phyloP scores from a whole-genome alignment of 2,797 vertebrate species.

The Mormyrops attenuatus region DNA sequence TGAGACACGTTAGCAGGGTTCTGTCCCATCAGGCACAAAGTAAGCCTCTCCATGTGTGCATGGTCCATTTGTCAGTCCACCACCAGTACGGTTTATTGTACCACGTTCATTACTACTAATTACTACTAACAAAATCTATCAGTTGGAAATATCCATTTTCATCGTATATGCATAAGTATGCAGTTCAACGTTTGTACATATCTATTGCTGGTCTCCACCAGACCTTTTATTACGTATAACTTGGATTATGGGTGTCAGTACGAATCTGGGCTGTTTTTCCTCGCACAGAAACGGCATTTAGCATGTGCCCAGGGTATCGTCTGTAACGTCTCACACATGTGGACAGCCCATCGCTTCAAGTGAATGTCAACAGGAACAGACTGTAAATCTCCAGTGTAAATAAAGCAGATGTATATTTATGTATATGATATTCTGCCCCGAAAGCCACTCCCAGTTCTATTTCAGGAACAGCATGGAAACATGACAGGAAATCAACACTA shows the following conservation, averaged over 20 bases:
- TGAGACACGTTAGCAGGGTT: not conserved
- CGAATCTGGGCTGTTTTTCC: not conserved
- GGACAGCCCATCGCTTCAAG: not conserved
- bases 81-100: not conserved
- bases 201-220: not conserved
- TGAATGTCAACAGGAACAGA: slow-evolving; percentile 1
- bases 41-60: not conserved
- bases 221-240: not conserved
- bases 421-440: not conserved
- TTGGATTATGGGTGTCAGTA: not conserved
- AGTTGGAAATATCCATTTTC: not conserved
- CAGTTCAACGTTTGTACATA: not conserved
- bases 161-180: not conserved
- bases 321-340: not conserved
- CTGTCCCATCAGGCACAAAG: not conserved
- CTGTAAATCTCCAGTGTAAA: not conserved
- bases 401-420: slow-evolving; percentile 6
- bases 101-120: not conserved
- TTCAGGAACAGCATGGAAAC: not conserved
- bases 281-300: not conserved
- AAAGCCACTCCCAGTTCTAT: not conserved
- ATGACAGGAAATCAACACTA: not conserved
- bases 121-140: not conserved
- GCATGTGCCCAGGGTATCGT: not conserved
- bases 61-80: not conserved